Evolutionary conservation across 2,113 vertebrate genomes (phyloP), one percentile per base, ranked within the genome.

Genomic region (Hypanus sabinus): DNA sequence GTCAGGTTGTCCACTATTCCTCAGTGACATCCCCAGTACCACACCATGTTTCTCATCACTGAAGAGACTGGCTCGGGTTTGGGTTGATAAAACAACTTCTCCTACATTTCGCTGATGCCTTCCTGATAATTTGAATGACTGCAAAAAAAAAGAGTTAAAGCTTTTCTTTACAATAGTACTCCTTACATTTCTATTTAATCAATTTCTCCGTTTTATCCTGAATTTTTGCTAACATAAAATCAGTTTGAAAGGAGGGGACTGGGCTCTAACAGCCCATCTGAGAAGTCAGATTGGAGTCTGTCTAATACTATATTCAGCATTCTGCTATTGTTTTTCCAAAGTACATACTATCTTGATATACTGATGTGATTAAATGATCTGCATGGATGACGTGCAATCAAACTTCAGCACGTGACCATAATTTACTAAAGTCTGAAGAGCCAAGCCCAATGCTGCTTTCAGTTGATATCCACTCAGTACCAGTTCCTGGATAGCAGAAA

Each of bases 61-160:
- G 85, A 95, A 94, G 65, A 97, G 95, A 0, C 96, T 96, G 83
- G 98, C 90, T 55, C 95, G 96, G 91, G 96, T 96, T 94, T 96
- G 96, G n/a, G 96, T 96, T 65, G 96, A 96, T 90, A 98, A 94
- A 94, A 98, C 91, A 94, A 97, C 96, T 93, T 96, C 94, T 77
- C 96, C 97, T 62, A 96, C 96, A 95, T 96, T 97, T 93, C 97
- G 93, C 38, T 96, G 96, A 95, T 98, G 97, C 93, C 96, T 96
- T 94, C 98, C 98, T 90, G 97, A 97, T 95, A 98, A 96, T 9
- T 95, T 95, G 75, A 98, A 94, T 76, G 94, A 95, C 98, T 98
- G 94, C 80, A 70, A 80, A 83, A 81, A 20, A 94, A 36, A 4
- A 93, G 27, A 73, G 30, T 33, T 33, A 62, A 8, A 90, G n/a